These are phyloP conservation scores for Eupleurogrammus muticus DNA, from an alignment of 2,797 vertebrate genomes.

Conservation along the genomic window DNA sequence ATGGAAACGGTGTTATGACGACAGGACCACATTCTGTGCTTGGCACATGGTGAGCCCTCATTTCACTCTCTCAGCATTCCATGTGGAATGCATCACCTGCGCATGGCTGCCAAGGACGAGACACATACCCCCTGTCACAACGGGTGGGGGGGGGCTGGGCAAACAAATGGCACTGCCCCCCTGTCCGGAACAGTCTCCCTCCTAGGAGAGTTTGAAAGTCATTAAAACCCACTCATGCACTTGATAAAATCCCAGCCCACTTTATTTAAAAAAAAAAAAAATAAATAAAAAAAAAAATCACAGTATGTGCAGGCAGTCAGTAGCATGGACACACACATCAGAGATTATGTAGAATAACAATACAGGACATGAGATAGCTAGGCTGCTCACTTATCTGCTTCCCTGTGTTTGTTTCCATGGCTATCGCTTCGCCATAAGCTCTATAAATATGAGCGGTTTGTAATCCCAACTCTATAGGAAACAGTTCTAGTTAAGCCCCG, in stretches of 20 bases:
- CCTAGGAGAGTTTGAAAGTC: slow-evolving; percentile 21
- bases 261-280: too few relatives aligned
- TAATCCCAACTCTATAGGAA: slow-evolving; percentile 50
- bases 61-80: slow-evolving; percentile 68
- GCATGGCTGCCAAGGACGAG: slow-evolving; percentile 69
- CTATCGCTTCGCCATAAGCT: slow-evolving; percentile 39
- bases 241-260: background rate
- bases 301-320: background rate
- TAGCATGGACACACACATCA: background rate
- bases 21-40: slow-evolving; percentile 39
- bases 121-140: slow-evolving; percentile 74
- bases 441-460: slow-evolving; percentile 29
- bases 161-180: slow-evolving; percentile 61
- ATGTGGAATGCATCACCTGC: slow-evolving; percentile 70
- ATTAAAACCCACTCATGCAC: slow-evolving; percentile 32
- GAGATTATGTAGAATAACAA: slow-evolving; percentile 34
- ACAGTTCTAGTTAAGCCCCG: slow-evolving; percentile 31
- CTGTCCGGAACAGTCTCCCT: slow-evolving; percentile 37
- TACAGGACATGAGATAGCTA: slow-evolving; percentile 12
- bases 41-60: slow-evolving; percentile 46
- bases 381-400: slow-evolving; percentile 15
- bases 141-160: slow-evolving; percentile 32
- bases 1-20: slow-evolving; percentile 32
- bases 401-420: slow-evolving; percentile 27
- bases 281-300: too few relatives aligned